Evolutionary conservation across 2,113 vertebrate species (phyloP).

Genomic region (Cnemophilus loriae): DNA sequence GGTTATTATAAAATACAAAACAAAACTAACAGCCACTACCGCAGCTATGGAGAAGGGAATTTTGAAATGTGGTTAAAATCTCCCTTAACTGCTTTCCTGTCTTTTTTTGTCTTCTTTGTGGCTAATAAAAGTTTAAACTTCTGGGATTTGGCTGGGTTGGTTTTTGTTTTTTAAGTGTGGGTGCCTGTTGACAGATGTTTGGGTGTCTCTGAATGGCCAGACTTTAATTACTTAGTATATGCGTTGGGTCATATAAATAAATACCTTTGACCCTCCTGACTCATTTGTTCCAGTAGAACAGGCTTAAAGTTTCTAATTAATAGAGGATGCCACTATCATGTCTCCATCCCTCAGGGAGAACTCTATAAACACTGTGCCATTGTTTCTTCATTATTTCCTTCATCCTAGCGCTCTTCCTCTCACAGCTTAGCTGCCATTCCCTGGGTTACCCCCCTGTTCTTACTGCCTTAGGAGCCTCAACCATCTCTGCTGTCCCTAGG

Average conservation of each 20-base stretch:
- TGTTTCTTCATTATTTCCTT: background rate
- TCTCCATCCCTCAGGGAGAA: background rate
- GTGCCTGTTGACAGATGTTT: background rate
- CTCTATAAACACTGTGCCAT: background rate
- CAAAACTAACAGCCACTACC: background rate
- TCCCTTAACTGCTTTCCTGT: background rate
- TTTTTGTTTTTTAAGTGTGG: background rate
- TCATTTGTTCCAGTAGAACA: slow-evolving; percentile 1
- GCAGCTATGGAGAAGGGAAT: background rate
- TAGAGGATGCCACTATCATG: background rate
- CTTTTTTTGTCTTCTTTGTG: background rate
- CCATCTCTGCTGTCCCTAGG: background rate
- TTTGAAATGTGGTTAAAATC: background rate
- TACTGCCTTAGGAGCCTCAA: background rate
- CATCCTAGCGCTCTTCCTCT: background rate
- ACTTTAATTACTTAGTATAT: background rate
- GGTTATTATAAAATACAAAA: background rate
- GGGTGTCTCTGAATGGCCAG: background rate
- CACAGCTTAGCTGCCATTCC: background rate
- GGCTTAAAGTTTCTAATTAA: background rate
- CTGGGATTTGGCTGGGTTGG: background rate
- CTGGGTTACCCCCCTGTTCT: background rate
- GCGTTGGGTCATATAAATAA: background rate
- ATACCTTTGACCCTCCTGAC: background rate
- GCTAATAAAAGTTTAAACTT: background rate